These are phyloP conservation scores for Vombatus ursinus DNA, from an alignment of 2,113 vertebrate genomes.

Conservation along the genomic window DNA sequence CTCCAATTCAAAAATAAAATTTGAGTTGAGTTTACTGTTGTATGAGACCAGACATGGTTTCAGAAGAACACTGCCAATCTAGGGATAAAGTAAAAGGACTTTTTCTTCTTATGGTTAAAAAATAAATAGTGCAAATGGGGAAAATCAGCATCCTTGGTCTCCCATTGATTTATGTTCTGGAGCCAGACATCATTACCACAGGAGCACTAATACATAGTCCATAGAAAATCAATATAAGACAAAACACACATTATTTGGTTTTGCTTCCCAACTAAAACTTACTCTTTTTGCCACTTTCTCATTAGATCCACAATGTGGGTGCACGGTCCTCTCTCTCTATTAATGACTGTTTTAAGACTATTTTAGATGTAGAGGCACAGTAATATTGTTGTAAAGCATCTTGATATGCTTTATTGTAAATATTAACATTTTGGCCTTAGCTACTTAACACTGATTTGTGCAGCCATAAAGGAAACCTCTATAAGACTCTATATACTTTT, in stretches of 20 bases:
- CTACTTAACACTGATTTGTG: slow-evolving; percentile 15
- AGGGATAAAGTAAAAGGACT: slow-evolving; percentile 18
- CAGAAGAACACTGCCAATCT: neutral
- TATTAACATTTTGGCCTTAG: slow-evolving; percentile 32
- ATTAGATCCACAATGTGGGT: slow-evolving; percentile 33
- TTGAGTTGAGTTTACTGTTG: slow-evolving; percentile 43
- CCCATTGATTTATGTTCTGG: slow-evolving; percentile 74
- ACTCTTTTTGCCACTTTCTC: slow-evolving; percentile 53
- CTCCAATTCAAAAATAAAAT: slow-evolving; percentile 25
- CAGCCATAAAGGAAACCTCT: neutral
- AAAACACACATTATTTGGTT: slow-evolving; percentile 73
- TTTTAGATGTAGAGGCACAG: slow-evolving; percentile 26
- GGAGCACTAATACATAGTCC: slow-evolving; percentile 66
- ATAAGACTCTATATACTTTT: neutral
- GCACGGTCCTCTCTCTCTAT: slow-evolving; percentile 23
- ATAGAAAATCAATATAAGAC: slow-evolving; percentile 73
- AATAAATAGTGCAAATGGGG: slow-evolving; percentile 11
- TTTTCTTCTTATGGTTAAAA: neutral
- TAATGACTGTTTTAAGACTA: slow-evolving; percentile 46
- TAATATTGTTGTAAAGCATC: slow-evolving; percentile 39
- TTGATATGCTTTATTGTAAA: slow-evolving; percentile 34
- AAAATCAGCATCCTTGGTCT: slow-evolving; percentile 46
- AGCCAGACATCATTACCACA: slow-evolving; percentile 68
- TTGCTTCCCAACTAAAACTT: slow-evolving; percentile 51
- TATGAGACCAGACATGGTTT: slow-evolving; percentile 13